Evolutionary conservation across 2,888 invertebrate species (phyloP).

Genomic region (Octonoba sinensis): DNA sequence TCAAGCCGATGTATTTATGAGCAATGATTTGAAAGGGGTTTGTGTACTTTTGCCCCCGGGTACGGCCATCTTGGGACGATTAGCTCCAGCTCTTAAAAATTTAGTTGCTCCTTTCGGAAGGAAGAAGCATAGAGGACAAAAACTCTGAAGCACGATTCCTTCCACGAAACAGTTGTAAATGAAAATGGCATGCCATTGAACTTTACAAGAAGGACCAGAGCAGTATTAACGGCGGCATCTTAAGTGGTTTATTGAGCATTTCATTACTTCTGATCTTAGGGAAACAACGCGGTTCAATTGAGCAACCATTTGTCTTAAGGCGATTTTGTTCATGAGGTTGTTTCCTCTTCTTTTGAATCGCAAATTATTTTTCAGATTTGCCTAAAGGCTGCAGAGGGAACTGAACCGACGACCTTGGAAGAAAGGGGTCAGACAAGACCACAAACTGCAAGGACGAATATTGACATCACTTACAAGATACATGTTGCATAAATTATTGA

Average conservation of each 20-base stretch:
- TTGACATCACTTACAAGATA: too few species aligned
- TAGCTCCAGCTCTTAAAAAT: constrained; percentile 60
- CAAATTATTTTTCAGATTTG: constrained; percentile 57
- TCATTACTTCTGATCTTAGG: constrained; percentile 62
- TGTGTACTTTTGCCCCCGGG: constrained; percentile 43
- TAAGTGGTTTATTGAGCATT: constrained; percentile 64
- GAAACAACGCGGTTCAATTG: constrained; percentile 63
- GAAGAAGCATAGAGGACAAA: constrained; percentile 43
- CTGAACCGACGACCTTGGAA: constrained; percentile 59
- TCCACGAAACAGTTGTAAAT: constrained; percentile 60
- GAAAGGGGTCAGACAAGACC: constrained; percentile 47
- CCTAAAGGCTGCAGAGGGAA: constrained; percentile 47
- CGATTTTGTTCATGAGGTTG: constrained; percentile 42
- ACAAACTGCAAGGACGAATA: constrained; percentile 35
- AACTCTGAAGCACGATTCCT: constrained; percentile 50
- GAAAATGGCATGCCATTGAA: constrained; percentile 62
- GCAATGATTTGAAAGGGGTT: constrained; percentile 46
- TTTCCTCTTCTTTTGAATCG: constrained; percentile 59
- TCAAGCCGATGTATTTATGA: constrained; percentile 24
- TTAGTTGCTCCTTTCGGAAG: constrained; percentile 32
- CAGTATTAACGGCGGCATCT: constrained; percentile 60
- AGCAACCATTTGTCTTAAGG: constrained; percentile 54
- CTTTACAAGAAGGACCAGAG: constrained; percentile 44
- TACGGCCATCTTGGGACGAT: constrained; percentile 47
- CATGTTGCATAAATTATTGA: too few species aligned